Percentiles rank a stretch among this genome's conserved stretches.
phyloP scores from a whole-genome alignment of 2,797 vertebrate genomes.

The Eurystomus glaucurus region DNA sequence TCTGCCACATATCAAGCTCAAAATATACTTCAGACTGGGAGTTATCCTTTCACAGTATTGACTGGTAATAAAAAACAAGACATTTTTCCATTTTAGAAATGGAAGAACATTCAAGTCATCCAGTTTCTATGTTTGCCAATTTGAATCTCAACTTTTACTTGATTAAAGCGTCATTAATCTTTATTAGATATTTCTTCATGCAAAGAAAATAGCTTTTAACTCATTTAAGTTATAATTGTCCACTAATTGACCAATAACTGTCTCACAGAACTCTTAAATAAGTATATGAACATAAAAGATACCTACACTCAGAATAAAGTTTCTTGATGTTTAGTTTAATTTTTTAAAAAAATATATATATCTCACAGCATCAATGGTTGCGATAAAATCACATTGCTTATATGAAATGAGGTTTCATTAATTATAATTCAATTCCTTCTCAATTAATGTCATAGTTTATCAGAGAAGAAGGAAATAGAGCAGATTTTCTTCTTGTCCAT shows the following conservation, averaged over 20 bases:
- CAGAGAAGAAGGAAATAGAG: neutral
- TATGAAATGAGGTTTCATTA: neutral
- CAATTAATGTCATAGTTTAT: neutral
- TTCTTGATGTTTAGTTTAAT: neutral
- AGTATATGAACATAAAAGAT: slow-evolving; percentile 31
- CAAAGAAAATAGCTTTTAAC: slow-evolving; percentile 73
- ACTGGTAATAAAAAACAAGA: neutral
- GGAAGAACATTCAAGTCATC: slow-evolving; percentile 9
- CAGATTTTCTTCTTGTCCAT: neutral
- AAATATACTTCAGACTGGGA: neutral
- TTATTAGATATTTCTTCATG: slow-evolving; percentile 75
- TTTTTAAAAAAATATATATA: neutral
- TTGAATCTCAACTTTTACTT: slow-evolving; percentile 55
- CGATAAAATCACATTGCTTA: neutral
- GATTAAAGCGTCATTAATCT: slow-evolving; percentile 79
- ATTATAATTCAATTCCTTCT: neutral
- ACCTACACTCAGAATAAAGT: neutral
- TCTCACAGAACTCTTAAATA: slow-evolving; percentile 69
- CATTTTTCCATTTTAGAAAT: neutral
- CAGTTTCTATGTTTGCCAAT: slow-evolving; percentile 14
- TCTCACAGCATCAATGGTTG: neutral
- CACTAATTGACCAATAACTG: slow-evolving; percentile 74
- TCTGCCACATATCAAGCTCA: neutral
- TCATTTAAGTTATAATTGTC: slow-evolving; percentile 70
- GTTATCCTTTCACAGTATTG: neutral